These are phyloP conservation scores for Dicrurus megarhynchus DNA, from an alignment of 2,113 vertebrate genomes.

Conservation along the genomic window DNA sequence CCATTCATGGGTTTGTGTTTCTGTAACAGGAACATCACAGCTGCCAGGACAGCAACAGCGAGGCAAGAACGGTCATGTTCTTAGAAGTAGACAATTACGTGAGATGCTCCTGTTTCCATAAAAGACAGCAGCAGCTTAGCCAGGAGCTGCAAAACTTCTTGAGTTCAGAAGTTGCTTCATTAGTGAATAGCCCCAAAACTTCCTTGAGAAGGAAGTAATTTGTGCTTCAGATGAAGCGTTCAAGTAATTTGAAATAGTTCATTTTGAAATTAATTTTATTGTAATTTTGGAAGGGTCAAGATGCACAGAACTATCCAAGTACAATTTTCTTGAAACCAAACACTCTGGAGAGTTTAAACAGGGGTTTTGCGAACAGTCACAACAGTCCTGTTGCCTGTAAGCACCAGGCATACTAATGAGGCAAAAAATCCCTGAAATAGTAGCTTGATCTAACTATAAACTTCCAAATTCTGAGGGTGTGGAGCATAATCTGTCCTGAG, in stretches of 20 bases:
- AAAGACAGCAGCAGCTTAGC: background rate
- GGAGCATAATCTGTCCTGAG: background rate
- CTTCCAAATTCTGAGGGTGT: accelerated
- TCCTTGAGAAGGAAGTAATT: background rate
- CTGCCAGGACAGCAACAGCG: accelerated
- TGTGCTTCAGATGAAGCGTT: background rate
- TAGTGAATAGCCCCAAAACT: background rate
- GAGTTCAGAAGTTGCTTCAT: background rate
- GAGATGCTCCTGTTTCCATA: background rate
- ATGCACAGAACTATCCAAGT: background rate
- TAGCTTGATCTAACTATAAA: background rate
- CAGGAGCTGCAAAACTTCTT: background rate
- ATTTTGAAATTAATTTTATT: background rate
- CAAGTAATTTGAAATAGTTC: background rate
- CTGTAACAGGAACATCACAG: background rate
- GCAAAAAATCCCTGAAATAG: background rate
- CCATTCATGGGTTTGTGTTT: accelerated
- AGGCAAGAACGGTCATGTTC: accelerated
- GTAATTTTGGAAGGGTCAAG: background rate
- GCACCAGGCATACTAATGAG: background rate
- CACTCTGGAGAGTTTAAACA: background rate
- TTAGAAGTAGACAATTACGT: background rate
- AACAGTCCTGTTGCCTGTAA: background rate
- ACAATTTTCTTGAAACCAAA: background rate
- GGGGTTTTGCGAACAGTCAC: background rate